A percentile compares a stretch with the other conserved stretches of the same genome.
These are phyloP conservation scores for Bugulina stolonifera DNA, from an alignment of 2,888 invertebrate species.

Conservation along the genomic window DNA sequence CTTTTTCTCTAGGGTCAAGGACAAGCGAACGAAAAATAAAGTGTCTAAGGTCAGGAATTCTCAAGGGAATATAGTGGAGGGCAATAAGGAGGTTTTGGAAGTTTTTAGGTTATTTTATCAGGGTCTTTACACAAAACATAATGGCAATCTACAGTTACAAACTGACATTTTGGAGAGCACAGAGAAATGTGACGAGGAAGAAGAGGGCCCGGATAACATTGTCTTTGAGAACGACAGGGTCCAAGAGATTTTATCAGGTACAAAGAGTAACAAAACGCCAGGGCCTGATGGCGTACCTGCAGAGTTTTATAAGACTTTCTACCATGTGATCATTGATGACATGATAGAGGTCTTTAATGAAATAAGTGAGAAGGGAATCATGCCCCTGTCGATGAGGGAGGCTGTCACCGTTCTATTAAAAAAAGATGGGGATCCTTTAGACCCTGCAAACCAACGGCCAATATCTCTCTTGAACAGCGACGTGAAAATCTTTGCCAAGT, in stretches of 20 bases:
- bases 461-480: conserved; percentile 6
- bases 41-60: neutral
- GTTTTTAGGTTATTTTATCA: too few relatives aligned
- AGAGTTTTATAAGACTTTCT: conserved; percentile 16
- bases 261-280: neutral
- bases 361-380: neutral
- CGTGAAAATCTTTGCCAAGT: neutral
- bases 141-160: neutral
- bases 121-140: too few relatives aligned
- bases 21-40: neutral
- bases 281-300: conserved; percentile 12
- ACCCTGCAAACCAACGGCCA: neutral
- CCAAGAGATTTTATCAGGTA: neutral
- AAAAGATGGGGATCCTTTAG: neutral
- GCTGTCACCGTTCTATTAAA: neutral
- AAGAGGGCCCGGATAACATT: neutral
- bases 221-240: neutral
- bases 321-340: neutral
- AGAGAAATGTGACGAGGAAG: neutral
- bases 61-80: neutral
- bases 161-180: neutral
- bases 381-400: neutral
- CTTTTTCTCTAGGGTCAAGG: conserved; percentile 1
- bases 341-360: neutral
- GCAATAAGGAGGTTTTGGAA: neutral